Conservation (phyloP, 2,797 vertebrate species). For the Nyctalus aviator region DNA sequence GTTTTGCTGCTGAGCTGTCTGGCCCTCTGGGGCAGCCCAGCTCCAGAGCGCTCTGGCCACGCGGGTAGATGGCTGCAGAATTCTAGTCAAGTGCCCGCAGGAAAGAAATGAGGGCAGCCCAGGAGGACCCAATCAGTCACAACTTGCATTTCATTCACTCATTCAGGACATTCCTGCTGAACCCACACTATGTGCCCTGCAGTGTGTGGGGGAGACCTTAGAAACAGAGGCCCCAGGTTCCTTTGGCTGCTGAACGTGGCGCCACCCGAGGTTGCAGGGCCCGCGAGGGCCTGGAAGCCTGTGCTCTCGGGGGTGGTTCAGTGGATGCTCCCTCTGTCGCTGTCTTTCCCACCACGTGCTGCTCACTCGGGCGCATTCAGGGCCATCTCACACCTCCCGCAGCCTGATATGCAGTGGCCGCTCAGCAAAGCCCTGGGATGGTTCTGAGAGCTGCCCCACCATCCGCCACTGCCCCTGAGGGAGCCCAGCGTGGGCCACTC, state of each 20-base stretch:
- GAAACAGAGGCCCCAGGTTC: background rate
- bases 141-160: background rate
- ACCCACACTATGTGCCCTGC: accelerated
- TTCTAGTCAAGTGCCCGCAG: background rate
- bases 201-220: background rate
- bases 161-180: background rate
- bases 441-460: background rate
- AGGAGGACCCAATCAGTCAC: background rate
- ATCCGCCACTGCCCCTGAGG: background rate
- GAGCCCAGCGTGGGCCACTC: accelerated
- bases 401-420: accelerated
- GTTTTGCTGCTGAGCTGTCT: background rate
- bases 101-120: background rate
- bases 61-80: background rate
- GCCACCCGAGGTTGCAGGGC: accelerated
- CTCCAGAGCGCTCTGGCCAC: background rate
- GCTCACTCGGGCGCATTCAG: background rate
- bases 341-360: background rate
- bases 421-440: background rate
- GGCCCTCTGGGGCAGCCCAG: background rate
- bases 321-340: accelerated
- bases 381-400: accelerated
- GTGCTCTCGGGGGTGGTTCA: background rate
- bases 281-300: background rate
- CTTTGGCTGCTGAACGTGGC: accelerated